Percentiles rank a stretch among this genome's conserved stretches.
Conservation (phyloP, 2,797 vertebrate genomes). For the Onychomys leucogaster region DNA sequence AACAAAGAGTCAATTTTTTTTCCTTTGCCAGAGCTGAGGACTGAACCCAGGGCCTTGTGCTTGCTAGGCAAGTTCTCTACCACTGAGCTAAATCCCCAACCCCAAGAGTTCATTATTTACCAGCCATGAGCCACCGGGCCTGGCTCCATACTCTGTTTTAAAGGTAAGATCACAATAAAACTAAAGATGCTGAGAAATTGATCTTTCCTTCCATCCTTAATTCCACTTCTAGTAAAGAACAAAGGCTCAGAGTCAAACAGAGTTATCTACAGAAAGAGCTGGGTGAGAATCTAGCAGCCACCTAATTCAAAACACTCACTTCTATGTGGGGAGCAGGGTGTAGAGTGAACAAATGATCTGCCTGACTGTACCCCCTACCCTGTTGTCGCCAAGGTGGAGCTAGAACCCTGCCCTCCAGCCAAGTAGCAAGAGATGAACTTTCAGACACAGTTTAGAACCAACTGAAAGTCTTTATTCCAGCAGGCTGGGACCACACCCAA, state of each 20-base stretch:
- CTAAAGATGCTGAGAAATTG: background rate
- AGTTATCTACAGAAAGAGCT: background rate
- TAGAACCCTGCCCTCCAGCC: background rate
- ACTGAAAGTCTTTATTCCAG: background rate
- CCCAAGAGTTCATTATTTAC: background rate
- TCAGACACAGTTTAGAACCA: background rate
- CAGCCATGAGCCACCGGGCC: background rate
- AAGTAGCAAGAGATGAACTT: background rate
- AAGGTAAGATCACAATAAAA: background rate
- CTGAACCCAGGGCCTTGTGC: too few species aligned
- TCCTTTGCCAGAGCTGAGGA: too few species aligned
- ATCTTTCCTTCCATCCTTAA: conserved; percentile 32
- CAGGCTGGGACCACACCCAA: background rate
- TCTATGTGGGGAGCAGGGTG: background rate
- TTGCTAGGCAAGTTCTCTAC: too few species aligned
- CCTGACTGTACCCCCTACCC: background rate
- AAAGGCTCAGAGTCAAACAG: background rate
- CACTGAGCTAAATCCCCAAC: too few species aligned
- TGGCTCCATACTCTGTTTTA: background rate
- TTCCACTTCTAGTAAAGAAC: conserved; percentile 44
- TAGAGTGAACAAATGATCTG: background rate
- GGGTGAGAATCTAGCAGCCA: background rate
- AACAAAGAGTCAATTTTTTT: background rate
- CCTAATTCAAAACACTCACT: background rate
- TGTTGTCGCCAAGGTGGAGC: background rate